These are phyloP conservation scores for Cordylochernes scorpioides DNA, from an alignment of 2,888 invertebrate genomes.

Conservation along the genomic window DNA sequence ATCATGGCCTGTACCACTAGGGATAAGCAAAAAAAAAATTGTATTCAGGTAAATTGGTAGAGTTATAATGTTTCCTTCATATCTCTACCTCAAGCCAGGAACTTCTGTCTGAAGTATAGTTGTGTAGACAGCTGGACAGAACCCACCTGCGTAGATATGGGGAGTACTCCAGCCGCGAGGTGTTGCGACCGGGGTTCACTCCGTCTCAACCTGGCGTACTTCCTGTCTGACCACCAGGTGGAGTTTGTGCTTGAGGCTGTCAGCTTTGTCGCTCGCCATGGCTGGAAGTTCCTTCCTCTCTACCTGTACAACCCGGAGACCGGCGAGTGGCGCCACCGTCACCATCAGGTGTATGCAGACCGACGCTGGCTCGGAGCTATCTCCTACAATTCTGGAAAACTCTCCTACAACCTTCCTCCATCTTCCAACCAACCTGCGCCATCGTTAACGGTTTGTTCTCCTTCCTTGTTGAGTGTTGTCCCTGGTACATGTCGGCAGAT, in stretches of 20 bases:
- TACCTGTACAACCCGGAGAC: conserved; percentile 62
- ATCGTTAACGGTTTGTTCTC: no score
- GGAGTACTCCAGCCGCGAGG: conserved; percentile 33
- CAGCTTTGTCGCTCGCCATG: conserved; percentile 60
- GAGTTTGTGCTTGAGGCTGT: conserved; percentile 56
- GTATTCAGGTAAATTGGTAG: no score
- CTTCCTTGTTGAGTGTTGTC: no score
- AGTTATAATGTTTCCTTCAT: no score
- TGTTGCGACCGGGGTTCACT: conserved; percentile 61
- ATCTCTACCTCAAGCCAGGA: no score
- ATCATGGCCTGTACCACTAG: no score
- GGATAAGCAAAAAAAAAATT: no score
- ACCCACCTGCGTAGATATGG: conserved; percentile 26
- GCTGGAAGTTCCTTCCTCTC: conserved; percentile 59
- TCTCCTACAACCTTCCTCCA: no score
- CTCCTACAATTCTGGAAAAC: conserved; percentile 42
- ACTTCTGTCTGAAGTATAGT: no score
- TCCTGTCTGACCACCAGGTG: conserved; percentile 47
- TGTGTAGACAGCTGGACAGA: conserved; percentile 28
- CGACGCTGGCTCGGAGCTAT: conserved; percentile 53
- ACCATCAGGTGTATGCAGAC: conserved; percentile 46
- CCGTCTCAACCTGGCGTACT: conserved; percentile 55
- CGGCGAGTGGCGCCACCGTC: conserved; percentile 64
- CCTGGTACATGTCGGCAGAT: no score
- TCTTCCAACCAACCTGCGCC: no score